Conservation (phyloP, 2,113 vertebrate genomes). For the Tor tambroides region DNA sequence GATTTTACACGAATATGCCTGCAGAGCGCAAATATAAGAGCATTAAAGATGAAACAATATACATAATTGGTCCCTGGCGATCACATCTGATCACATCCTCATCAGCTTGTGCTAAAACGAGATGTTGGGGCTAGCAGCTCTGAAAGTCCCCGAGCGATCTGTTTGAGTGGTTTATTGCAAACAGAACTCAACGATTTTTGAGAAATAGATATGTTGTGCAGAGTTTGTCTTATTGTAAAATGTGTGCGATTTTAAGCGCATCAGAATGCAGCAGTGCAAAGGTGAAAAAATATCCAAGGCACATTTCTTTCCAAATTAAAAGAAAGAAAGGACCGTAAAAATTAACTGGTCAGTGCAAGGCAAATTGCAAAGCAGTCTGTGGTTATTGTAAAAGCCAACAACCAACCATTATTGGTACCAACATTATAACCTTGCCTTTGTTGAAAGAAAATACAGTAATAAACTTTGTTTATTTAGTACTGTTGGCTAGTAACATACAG, state of each 20-base stretch:
- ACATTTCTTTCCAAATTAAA: background rate
- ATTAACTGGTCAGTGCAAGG: background rate
- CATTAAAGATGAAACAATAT: constrained; percentile 41
- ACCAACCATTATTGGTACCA: too few relatives aligned
- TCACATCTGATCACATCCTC: constrained; percentile 37
- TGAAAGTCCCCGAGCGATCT: constrained; percentile 8
- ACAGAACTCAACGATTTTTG: background rate
- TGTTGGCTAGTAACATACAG: too few relatives aligned
- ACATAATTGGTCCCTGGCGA: constrained; percentile 39
- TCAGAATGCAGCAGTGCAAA: background rate
- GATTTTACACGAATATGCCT: constrained; percentile 28
- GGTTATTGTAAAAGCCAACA: background rate
- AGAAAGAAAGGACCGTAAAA: background rate
- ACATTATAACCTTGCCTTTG: too few relatives aligned
- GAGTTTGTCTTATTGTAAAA: background rate
- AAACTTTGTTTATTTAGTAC: too few relatives aligned
- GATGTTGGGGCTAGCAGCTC: background rate
- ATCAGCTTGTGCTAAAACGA: constrained; percentile 14
- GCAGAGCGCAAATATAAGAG: constrained; percentile 12
- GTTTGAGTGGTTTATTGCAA: constrained; percentile 6
- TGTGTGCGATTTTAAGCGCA: background rate
- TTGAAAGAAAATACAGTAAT: too few relatives aligned
- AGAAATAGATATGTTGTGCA: background rate
- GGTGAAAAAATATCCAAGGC: background rate
- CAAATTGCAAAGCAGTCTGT: background rate